Evolutionary conservation across 2,888 invertebrate species (phyloP).

Genomic region (Sinhomidia bicolor): DNA sequence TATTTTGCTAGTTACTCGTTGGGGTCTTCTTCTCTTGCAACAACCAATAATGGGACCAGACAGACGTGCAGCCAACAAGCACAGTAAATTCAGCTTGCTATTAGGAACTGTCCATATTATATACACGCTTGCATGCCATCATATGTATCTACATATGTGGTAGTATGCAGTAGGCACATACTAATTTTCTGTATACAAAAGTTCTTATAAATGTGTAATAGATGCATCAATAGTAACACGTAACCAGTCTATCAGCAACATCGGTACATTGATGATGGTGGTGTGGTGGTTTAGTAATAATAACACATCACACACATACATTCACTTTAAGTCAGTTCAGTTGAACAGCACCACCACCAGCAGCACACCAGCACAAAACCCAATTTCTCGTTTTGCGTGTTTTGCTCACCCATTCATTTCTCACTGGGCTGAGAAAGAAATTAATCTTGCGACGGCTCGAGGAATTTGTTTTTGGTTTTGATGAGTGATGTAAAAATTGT

Average conservation of each 20-base stretch:
- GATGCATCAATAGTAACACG: background rate
- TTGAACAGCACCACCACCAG: background rate
- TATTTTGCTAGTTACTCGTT: slow-evolving; percentile 49
- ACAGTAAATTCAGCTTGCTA: background rate
- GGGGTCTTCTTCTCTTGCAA: background rate
- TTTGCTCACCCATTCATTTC: slow-evolving; percentile 48
- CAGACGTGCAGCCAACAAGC: slow-evolving; percentile 15
- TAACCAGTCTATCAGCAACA: slow-evolving; percentile 14
- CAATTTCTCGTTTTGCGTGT: slow-evolving; percentile 59
- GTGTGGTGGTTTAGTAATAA: background rate
- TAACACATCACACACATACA: slow-evolving; percentile 35
- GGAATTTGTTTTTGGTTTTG: slow-evolving; percentile 71
- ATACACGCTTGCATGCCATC: background rate
- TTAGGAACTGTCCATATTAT: background rate
- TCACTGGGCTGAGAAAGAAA: slow-evolving; percentile 67
- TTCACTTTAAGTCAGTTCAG: slow-evolving; percentile 41
- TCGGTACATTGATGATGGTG: background rate
- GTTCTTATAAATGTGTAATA: background rate
- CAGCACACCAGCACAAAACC: slow-evolving; percentile 23
- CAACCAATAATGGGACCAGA: slow-evolving; percentile 32
- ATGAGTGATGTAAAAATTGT: slow-evolving; percentile 72
- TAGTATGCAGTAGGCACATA: background rate
- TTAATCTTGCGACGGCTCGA: slow-evolving; percentile 68
- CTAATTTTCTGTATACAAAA: background rate
- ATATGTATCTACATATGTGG: background rate